Percentiles rank a stretch among this genome's conserved stretches.
Evolutionary conservation across 2,113 vertebrate genomes (phyloP).

Genomic region (Sander vitreus): DNA sequence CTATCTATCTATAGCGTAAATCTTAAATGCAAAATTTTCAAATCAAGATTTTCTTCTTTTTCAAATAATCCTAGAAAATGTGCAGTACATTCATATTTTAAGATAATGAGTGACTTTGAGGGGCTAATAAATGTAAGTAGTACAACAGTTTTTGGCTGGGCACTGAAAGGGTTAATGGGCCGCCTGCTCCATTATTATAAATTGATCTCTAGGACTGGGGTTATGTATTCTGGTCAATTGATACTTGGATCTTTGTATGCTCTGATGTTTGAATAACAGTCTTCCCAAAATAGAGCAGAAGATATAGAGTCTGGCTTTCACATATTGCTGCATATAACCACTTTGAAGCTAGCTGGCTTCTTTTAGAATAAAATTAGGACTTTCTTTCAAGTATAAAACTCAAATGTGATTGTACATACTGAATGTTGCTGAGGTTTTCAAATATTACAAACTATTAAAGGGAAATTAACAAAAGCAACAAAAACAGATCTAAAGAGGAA

Average conservation of each 20-base stretch:
- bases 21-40: no score
- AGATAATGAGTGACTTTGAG: not conserved
- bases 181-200: not conserved
- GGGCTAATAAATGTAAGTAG: not conserved
- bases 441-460: not conserved
- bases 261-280: not conserved
- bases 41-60: not conserved
- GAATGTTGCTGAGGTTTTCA: not conserved
- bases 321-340: not conserved
- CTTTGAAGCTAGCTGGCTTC: not conserved
- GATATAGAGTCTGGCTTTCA: not conserved
- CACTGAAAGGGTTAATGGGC: not conserved
- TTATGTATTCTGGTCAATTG: not conserved
- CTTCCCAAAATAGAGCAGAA: not conserved
- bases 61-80: not conserved
- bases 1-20: no score
- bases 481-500: not conserved
- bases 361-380: not conserved
- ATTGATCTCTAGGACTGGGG: not conserved
- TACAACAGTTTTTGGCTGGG: not conserved
- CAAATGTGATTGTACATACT: not conserved
- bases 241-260: not conserved
- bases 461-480: not conserved
- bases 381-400: not conserved
- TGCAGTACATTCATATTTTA: not conserved